Conservation (phyloP, 2,797 vertebrate genomes). For the Phataginus tetradactyla region DNA sequence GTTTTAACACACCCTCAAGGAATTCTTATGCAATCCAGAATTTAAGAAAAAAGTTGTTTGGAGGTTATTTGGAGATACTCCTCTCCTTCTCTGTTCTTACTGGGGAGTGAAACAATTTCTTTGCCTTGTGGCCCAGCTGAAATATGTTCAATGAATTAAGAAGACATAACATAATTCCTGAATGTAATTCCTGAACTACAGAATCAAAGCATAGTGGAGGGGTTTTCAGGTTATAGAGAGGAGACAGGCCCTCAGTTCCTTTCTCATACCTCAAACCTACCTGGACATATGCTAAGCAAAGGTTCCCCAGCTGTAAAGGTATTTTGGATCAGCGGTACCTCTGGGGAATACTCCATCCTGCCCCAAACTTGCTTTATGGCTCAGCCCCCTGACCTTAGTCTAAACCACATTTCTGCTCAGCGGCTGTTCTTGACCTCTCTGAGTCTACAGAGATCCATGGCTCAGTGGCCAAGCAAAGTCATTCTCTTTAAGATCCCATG, state of each 20-base stretch:
- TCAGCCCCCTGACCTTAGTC: neutral
- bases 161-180: neutral
- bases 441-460: neutral
- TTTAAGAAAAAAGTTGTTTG: neutral
- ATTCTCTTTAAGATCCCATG: neutral
- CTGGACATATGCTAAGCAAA: neutral
- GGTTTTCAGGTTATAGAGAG: neutral
- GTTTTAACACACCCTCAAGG: neutral
- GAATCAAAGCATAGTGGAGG: neutral
- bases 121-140: slow-evolving; percentile 2
- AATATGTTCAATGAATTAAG: neutral
- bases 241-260: neutral
- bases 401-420: neutral
- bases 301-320: neutral
- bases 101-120: neutral
- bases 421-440: neutral
- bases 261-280: neutral
- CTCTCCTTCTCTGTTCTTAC: neutral
- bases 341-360: neutral
- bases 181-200: neutral
- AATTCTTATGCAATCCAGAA: neutral
- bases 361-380: neutral
- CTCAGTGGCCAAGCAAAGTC: neutral
- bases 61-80: neutral
- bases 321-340: neutral